Evolutionary conservation across 2,888 invertebrate genomes (phyloP), one percentile per base, ranked within the genome.

Genomic region (Diabrotica balteata): DNA sequence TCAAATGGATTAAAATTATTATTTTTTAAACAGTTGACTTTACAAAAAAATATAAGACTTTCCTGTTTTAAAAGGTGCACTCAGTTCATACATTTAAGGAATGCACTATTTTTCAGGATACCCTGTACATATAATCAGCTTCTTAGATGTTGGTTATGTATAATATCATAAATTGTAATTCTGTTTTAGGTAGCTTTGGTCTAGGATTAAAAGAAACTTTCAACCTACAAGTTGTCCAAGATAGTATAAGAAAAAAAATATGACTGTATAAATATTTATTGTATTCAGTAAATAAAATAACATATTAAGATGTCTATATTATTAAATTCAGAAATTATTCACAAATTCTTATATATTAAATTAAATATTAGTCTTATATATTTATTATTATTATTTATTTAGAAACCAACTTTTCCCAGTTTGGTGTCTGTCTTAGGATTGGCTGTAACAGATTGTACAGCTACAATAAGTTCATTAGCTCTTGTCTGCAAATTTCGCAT

Each of bases 361-460:
- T 8, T 32, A 52, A 8, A 47, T 10, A 47, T 47, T 47, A 8
- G 17, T 50, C 32, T 53, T 47, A 47, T 11, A 5, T 8, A 44
- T 32, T 32, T 5, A 58, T 22, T 7, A 32, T 47, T 55, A n/a
- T n/a, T 44, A 22, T 9, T 49, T 9, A 32, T 75, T 84, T 85
- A 90, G 78, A 84, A 85, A 72, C 98, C 98, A 75, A 98, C 97
- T 89, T 94, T 93, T 61, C 98, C 98, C 57, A 98, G 86, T 81
- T 91, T 92, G 0, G 96, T 95, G 81, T 98, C 97, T 71, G 98
- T 98, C 85, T 96, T 96, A 3, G 98, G 98, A 86, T 98, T 93
- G 6, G 98, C 98, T 1, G 98, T 98, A 2, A 98, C 87, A 70
- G 86, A 89, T 86, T 99, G 99, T 5, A 97, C 94, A 54, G 91